Evolutionary conservation across 1,140 invertebrate species (phyloP).

Genomic region (Amyelois transitella): DNA sequence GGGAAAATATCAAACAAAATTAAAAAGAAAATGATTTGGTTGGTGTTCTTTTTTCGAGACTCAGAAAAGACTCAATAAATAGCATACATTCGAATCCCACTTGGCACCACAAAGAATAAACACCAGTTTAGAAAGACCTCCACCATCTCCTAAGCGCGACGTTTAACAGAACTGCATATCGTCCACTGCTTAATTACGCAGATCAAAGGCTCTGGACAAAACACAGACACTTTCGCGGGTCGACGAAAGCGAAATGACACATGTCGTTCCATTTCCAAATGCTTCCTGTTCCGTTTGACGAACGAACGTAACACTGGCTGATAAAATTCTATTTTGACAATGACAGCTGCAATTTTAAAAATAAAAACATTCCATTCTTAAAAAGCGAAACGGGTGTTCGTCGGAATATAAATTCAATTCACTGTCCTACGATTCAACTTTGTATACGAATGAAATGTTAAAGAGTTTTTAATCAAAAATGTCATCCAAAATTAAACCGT

Average conservation of each 20-base stretch:
- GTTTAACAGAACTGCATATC: background rate
- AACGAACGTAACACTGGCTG: conserved; percentile 13
- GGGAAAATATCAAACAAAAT: background rate
- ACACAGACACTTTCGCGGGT: conserved; percentile 22
- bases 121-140: background rate
- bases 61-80: too few relatives aligned
- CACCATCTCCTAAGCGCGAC: background rate
- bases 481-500: conserved; percentile 21
- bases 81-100: conserved; percentile 1
- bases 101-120: background rate
- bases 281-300: conserved; percentile 19
- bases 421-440: too few relatives aligned
- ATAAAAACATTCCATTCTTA: background rate
- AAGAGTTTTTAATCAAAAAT: background rate
- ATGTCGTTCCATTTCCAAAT: conserved; percentile 25
- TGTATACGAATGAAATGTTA: too few relatives aligned
- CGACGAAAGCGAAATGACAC: conserved; percentile 25
- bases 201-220: conserved; percentile 21
- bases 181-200: conserved; percentile 12
- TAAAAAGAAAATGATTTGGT: background rate
- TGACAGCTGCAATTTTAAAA: conserved; percentile 5
- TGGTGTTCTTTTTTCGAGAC: too few relatives aligned
- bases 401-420: background rate
- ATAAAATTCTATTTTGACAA: conserved; percentile 7
- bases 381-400: background rate